These are phyloP conservation scores for Girardia tigrina DNA, from an alignment of 2,888 invertebrate species.

Conservation along the genomic window DNA sequence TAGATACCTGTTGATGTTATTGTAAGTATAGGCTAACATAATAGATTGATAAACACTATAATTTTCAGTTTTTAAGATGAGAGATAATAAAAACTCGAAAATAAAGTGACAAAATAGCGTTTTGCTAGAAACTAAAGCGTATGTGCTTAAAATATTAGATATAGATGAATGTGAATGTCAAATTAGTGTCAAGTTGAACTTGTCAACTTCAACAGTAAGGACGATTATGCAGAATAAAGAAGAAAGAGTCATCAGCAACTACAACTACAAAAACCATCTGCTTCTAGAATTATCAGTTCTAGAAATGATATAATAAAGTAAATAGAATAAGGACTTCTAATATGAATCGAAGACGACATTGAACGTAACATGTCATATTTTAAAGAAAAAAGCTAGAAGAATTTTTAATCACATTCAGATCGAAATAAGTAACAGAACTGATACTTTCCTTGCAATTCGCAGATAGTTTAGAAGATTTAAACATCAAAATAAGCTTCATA, in stretches of 20 bases:
- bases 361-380: neutral
- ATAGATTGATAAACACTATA: neutral
- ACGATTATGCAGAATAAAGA: neutral
- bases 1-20: neutral
- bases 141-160: neutral
- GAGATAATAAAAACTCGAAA: neutral
- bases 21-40: too few relatives aligned
- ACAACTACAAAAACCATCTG: neutral
- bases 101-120: neutral
- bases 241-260: neutral
- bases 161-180: neutral
- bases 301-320: neutral
- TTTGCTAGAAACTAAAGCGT: neutral
- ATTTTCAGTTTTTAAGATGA: neutral
- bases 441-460: neutral
- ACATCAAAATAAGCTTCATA: neutral
- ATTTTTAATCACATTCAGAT: neutral
- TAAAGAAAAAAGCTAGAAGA: neutral
- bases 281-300: neutral
- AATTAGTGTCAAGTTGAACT: neutral
- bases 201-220: constrained; percentile 20
- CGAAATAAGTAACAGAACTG: neutral
- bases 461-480: neutral
- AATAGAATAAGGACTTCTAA: too few relatives aligned
- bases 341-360: neutral